Base-by-base conservation (phyloP, 2,113 vertebrate species). In the Labeo catla region DNA sequence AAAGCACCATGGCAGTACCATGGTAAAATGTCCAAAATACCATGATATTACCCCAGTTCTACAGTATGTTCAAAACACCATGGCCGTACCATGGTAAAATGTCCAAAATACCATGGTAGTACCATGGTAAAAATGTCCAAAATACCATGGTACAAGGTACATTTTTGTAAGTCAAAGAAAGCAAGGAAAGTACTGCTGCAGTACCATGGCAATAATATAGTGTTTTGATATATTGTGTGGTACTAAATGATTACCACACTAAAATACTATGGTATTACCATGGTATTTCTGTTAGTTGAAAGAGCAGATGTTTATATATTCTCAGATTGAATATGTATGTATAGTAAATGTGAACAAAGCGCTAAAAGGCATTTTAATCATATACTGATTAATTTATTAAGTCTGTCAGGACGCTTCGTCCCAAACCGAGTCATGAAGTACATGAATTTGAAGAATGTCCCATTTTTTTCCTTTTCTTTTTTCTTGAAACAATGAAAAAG, bases 361-460 rank as follows among this genome's bases (percentile, higher is more conserved):
- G 49, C 68, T 89, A 36, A 70, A 86, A 93, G 88, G 50, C 84
- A 80, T 91, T 86, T 89, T 88, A 91, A 89, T 92, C 90, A 88
- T 91, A 88, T 93, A 93, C 90, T 93, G 91, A 94, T 93, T 92
- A 88, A 88, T 95, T 95, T 95, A 95, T 95, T 95, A 89, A 93
- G 94, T 94, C 92, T 91, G 89, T 93, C 90, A 87, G 93, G 91
- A 92, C 93, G 88, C 87, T 88, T 87, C 84, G 91, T 93, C 93
- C 93, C 88, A 92, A 91, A 79, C 74, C 36, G 63, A 93, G 90
- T 93, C 91, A 92, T 73, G 82, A 84, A 73, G 50, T 93, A 94
- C 92, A 95, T 91, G 91, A 90, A 93, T 91, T 90, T 87, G 89
- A 91, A 93, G 87, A 93, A 80, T 90, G 85, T 90, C 87, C 86